phyloP scores from a whole-genome alignment of 2,113 vertebrate genomes.

The Psammodynastes pulverulentus region DNA sequence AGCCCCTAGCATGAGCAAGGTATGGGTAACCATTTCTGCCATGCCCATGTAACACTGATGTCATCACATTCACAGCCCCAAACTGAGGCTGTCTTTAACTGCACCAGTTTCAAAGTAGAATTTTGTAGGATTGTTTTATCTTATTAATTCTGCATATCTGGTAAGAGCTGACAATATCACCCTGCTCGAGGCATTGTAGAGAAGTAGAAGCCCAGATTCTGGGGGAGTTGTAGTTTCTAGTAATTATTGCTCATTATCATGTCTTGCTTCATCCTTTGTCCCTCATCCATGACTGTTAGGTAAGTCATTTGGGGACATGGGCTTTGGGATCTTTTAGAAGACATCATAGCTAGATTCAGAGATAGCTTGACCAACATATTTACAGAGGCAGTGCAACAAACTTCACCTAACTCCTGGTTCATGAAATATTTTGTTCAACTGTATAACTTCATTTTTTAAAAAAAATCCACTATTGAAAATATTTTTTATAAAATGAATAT shows the following conservation, averaged over 20 bases:
- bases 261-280: not conserved
- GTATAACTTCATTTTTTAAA: not conserved
- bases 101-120: not conserved
- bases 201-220: not conserved
- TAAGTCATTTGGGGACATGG: not conserved
- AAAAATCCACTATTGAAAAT: not conserved
- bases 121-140: not conserved
- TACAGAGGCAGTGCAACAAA: not conserved
- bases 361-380: not conserved
- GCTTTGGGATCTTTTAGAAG: not conserved
- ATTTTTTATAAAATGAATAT: not conserved
- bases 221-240: not conserved
- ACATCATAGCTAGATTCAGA: not conserved
- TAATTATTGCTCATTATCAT: not conserved
- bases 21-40: not conserved
- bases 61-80: not conserved
- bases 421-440: not conserved
- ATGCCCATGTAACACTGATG: not conserved
- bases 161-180: not conserved
- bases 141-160: not conserved
- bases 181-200: not conserved
- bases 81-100: not conserved
- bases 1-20: not conserved
- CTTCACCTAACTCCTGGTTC: not conserved
- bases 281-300: not conserved